Conservation (phyloP, 2,797 vertebrate species). For the Acanthis flammea region DNA sequence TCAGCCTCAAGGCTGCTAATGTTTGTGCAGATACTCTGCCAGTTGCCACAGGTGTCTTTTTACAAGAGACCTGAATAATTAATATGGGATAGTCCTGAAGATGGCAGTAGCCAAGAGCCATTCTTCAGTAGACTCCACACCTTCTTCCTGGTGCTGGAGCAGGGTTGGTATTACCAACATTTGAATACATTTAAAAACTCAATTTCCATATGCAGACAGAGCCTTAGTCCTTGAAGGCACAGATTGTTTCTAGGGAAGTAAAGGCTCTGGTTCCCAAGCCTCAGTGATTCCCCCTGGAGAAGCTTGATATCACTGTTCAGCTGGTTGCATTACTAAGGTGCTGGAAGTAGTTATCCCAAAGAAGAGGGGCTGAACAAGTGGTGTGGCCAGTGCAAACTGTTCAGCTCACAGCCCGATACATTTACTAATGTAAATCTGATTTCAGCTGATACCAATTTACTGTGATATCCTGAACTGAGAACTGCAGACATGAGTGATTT, state of each 20-base stretch:
- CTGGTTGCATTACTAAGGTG: neutral
- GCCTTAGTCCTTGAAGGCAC: neutral
- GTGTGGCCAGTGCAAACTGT: neutral
- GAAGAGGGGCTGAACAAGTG: neutral
- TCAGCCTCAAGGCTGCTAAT: slow-evolving; percentile 1
- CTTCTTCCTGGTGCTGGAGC: neutral
- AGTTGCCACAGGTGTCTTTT: slow-evolving; percentile 43
- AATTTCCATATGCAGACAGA: neutral
- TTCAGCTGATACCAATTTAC: neutral
- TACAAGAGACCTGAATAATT: neutral
- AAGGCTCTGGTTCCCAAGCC: neutral
- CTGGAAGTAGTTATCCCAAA: neutral
- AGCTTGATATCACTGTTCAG: neutral
- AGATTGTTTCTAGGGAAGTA: neutral
- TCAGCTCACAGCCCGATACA: neutral
- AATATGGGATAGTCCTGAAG: neutral
- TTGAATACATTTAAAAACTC: neutral
- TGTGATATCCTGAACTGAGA: neutral
- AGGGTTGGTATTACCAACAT: neutral
- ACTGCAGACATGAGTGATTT: slow-evolving; percentile 2
- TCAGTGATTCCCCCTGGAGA: neutral
- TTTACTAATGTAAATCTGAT: slow-evolving; percentile 1
- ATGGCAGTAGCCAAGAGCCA: neutral
- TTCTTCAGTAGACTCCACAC: neutral
- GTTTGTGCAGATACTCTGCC: slow-evolving; percentile 10